Percentiles rank a stretch among this genome's conserved stretches.
Evolutionary conservation across 2,797 vertebrate genomes (phyloP).

Genomic region (Mormyrus hasselquistii): DNA sequence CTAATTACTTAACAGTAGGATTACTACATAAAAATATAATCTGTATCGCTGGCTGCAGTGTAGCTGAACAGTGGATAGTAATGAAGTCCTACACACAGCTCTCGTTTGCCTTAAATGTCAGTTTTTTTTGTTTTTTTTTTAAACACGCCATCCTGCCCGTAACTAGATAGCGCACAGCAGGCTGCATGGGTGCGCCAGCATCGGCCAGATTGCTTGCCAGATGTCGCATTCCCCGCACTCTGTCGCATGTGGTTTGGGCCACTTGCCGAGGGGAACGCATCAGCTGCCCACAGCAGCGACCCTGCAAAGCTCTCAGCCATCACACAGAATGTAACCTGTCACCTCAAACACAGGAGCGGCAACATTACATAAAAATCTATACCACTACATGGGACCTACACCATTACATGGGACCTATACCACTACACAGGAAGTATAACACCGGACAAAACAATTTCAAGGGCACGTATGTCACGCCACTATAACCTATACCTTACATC

Average conservation of each 20-base stretch:
- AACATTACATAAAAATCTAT: neutral
- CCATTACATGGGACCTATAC: neutral
- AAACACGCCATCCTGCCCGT: neutral
- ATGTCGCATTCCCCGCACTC: neutral
- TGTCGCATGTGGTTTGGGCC: neutral
- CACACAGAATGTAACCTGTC: neutral
- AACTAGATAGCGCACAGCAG: neutral
- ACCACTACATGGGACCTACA: neutral
- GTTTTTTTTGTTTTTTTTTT: neutral
- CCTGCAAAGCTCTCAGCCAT: neutral
- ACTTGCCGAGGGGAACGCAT: neutral
- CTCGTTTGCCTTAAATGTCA: neutral
- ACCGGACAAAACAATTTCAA: neutral
- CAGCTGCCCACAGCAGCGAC: neutral
- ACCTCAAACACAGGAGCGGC: neutral
- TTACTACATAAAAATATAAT: neutral
- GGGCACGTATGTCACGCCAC: neutral
- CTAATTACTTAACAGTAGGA: neutral
- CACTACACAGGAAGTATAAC: neutral
- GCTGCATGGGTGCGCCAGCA: neutral
- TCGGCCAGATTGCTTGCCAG: neutral
- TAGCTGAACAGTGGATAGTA: neutral
- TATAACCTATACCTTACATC: neutral
- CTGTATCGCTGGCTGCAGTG: neutral
- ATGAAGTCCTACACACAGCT: neutral